Evolutionary conservation across 2,113 vertebrate species (phyloP).

Genomic region (Calonectris borealis): DNA sequence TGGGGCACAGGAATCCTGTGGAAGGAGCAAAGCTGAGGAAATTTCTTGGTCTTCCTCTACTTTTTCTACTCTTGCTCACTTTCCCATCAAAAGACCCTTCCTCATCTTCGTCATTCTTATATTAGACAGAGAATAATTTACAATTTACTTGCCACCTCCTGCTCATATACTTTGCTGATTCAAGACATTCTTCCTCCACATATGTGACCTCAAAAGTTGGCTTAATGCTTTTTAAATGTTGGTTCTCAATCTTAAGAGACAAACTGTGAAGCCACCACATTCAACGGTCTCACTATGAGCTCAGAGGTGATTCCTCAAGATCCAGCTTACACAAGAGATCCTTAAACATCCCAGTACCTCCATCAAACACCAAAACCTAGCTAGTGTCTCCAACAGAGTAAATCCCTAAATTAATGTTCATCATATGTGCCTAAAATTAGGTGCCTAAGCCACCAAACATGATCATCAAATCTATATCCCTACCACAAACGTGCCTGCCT

Average conservation of each 20-base stretch:
- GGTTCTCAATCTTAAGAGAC: not conserved
- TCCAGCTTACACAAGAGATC: not conserved
- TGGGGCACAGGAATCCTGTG: not conserved
- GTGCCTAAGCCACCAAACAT: fast-evolving
- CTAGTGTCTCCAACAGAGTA: not conserved
- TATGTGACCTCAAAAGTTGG: not conserved
- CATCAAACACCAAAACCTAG: not conserved
- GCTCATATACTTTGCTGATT: not conserved
- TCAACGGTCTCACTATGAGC: not conserved
- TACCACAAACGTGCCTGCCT: not conserved
- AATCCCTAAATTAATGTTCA: not conserved
- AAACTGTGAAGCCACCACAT: not conserved
- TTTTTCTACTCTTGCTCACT: not conserved
- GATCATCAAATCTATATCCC: not conserved
- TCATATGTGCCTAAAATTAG: not conserved
- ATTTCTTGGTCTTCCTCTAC: not conserved
- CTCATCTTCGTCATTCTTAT: not conserved
- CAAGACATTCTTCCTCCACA: not conserved
- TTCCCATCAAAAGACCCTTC: not conserved
- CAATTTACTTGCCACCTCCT: not conserved
- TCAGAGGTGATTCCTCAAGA: not conserved
- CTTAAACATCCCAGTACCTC: not conserved
- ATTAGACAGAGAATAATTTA: not conserved
- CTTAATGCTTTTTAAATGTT: not conserved
- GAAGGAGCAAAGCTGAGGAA: not conserved